Conservation (phyloP, 2,113 vertebrate genomes). For the Cryptomyrus ogoouensis region DNA sequence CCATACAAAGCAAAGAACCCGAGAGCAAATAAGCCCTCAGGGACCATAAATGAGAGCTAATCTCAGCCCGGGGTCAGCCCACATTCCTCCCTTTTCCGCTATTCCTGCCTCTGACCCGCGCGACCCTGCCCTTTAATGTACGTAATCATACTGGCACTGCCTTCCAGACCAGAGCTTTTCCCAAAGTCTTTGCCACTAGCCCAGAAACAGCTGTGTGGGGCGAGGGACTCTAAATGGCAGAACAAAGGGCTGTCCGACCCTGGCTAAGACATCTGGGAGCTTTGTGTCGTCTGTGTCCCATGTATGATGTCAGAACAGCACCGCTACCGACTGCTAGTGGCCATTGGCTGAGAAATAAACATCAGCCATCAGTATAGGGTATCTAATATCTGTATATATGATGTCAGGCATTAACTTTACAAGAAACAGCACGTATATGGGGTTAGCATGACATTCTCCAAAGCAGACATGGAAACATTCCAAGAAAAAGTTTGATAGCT, state of each 20-base stretch:
- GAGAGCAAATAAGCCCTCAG: neutral
- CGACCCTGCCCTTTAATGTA: neutral
- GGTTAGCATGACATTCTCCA: neutral
- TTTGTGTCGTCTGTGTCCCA: neutral
- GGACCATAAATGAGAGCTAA: neutral
- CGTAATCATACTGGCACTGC: neutral
- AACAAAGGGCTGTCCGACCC: neutral
- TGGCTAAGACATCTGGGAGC: neutral
- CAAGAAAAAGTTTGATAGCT: neutral
- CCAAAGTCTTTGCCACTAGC: constrained; percentile 12
- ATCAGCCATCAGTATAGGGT: neutral
- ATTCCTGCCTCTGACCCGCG: neutral
- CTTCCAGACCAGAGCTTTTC: constrained; percentile 1
- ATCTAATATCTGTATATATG: neutral
- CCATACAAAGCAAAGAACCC: neutral
- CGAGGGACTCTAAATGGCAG: neutral
- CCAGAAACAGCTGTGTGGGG: constrained; percentile 11
- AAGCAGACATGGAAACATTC: too few relatives aligned
- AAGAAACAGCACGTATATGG: neutral
- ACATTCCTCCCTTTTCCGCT: neutral
- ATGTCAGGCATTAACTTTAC: neutral
- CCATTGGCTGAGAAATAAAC: neutral
- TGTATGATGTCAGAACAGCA: neutral
- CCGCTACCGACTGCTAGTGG: neutral
- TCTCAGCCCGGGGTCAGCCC: neutral